Base-by-base conservation (phyloP, 64 coral and sea anemone genomes). In the Trachythela sp. region DNA sequence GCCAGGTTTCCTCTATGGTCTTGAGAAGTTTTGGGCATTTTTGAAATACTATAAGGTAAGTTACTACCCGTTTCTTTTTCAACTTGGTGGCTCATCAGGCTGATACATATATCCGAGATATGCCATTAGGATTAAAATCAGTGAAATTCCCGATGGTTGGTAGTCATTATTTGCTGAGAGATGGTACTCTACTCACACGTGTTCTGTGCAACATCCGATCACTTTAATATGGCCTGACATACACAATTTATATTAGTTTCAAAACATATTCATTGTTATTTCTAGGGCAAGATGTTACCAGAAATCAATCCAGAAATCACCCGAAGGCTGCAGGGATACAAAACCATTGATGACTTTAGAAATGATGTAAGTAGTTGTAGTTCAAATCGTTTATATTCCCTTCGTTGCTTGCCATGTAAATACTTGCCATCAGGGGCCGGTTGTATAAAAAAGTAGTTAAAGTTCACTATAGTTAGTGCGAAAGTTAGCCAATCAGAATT, bases 21-120 rank as follows among this genome's bases (percentile, higher is more conserved):
- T 99, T 84, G 96, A 99, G 50, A 99, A 99, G 89, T 99, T 99
- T 83, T 99, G 96, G 96, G 96, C 96, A n/a, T 99, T 99, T 90
- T 84, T 99, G 42, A 99, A 99, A 84, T 99, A 99, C 54, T 94
- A 95, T 58, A 99, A 94, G 85, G 96, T 99, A 89, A 86, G 94
- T 88, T 72, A 9, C 10, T 72, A 24, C 13, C 49, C 2, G 17
- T 37, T 30, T 34, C 37, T 80, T 80, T 36, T 14, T 68, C 5
- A 22, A 68, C 59, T 11, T 45, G 42, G 42, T 45, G 11, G 42
- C 42, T 45, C 42, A 45, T 6, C 42, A 45, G 11, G 42, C 42
- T 11, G 42, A 45, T 45, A 11, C 11, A 4, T 11, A 45, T 45
- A 45, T 45, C n/a, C n/a, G n/a, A n/a, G n/a, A n/a, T n/a, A n/a